Evolutionary conservation across 2,888 invertebrate species (phyloP).

Genomic region (Agrilus cyanescens): DNA sequence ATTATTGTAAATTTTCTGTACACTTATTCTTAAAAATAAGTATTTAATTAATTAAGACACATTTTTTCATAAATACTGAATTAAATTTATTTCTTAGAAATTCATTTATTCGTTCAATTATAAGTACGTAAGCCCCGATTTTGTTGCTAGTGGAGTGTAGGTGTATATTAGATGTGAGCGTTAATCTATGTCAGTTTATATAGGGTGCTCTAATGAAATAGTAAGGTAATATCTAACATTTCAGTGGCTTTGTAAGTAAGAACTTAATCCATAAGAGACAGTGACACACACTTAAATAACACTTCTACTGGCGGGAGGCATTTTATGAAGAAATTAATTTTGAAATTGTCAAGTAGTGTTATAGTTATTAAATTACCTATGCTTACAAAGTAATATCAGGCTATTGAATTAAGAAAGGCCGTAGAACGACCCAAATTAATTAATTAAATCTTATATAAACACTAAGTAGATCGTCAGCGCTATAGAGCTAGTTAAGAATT

Average conservation of each 20-base stretch:
- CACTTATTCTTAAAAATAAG: too few species aligned
- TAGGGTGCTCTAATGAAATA: too few species aligned
- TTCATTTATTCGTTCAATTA: too few species aligned
- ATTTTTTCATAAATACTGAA: too few species aligned
- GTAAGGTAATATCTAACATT: conserved; percentile 1
- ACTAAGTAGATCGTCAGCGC: conserved; percentile 28
- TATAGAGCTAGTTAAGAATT: conserved; percentile 19
- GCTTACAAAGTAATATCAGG: conserved; percentile 37
- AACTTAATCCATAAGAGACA: conserved; percentile 32
- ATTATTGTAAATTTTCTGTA: too few species aligned
- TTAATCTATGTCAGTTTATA: too few species aligned
- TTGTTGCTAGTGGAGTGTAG: background rate
- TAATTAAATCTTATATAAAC: conserved; percentile 38
- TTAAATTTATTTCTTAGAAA: too few species aligned
- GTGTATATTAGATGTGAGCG: background rate
- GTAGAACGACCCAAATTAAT: conserved; percentile 35
- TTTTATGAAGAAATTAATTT: conserved; percentile 39
- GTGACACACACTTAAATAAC: conserved; percentile 29
- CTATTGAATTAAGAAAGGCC: conserved; percentile 35
- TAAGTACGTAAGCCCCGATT: too few species aligned
- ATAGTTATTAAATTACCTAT: conserved; percentile 37
- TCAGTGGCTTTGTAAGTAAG: conserved; percentile 17
- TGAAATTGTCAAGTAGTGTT: conserved; percentile 36
- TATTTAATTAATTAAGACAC: too few species aligned
- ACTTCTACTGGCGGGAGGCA: conserved; percentile 31